Evolutionary conservation across 2,888 invertebrate genomes (phyloP), one percentile per base, ranked within the genome.

Genomic region (Parelbella ahira): DNA sequence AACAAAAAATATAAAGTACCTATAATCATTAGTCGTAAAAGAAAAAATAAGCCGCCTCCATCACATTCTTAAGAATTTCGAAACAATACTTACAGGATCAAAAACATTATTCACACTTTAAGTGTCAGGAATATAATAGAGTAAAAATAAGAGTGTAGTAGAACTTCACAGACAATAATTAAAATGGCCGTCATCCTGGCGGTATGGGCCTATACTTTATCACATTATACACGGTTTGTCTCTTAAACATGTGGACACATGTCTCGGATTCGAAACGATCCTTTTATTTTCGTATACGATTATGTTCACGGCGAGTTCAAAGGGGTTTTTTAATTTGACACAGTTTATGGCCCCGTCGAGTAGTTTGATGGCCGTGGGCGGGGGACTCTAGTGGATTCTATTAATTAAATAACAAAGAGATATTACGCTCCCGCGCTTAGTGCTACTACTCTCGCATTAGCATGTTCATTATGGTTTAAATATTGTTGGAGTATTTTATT

Each of bases 251-350:
- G 75, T 73, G 80, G 76, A 79, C 80, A 81, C 76, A 79, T 82
- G 83, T 82, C 78, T 68, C 68, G 68, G 65, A 77, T 76, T 74
- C 63, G 56, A 60, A 71, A 72, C 67, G 60, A 57, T 65, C 63
- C 68, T 78, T 78, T 80, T 83, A 78, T 82, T 78, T 73, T 71
- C 57, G 66, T 69, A 68, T 69, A 71, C 64, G 72, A 75, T 75
- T 71, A 74, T 71, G 70, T 75, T 68, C 63, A 71, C 82, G 82
- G 82, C 64, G 48, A 65, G 70, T 72, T 83, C 81, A 82, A 84
- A 83, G 74, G 71, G 70, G 67, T 79, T 79, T 74, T 74, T 76
- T 76, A 81, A 82, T 83, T 80, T 78, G 81, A 79, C 80, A 79
- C 79, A 81, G 63, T 83, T 82, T 82, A 82, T 76, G 63, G 69